Conservation (phyloP, 2,888 invertebrate genomes). For the Liopterus haemorrhoidalis region DNA sequence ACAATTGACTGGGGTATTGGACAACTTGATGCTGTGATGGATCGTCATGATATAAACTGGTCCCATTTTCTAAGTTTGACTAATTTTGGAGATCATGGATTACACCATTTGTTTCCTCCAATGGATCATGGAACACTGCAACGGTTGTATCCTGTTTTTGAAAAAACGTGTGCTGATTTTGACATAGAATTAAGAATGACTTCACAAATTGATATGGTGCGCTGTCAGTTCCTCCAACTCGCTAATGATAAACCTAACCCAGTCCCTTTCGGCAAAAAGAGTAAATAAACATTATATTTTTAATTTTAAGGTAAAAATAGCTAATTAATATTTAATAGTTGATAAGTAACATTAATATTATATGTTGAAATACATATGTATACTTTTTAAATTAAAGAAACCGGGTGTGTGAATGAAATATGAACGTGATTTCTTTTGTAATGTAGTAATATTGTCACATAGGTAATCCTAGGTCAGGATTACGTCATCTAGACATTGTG, state of each 20-base stretch:
- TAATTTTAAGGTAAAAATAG: no score
- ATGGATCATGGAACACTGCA: constrained; percentile 70
- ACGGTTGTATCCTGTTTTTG: constrained; percentile 58
- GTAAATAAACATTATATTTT: no score
- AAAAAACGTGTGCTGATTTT: constrained; percentile 60
- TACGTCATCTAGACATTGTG: no score
- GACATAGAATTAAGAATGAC: constrained; percentile 48
- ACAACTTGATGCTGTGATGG: constrained; percentile 70
- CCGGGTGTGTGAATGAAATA: no score
- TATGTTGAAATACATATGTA: no score
- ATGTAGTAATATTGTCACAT: no score
- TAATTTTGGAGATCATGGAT: constrained; percentile 70
- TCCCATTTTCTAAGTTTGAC: constrained; percentile 64
- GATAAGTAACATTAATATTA: no score
- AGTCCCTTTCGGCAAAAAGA: constrained; percentile 31
- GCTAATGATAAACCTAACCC: constrained; percentile 46
- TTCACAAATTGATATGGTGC: constrained; percentile 56
- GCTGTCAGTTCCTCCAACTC: constrained; percentile 63
- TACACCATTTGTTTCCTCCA: constrained; percentile 80
- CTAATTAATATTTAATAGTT: no score
- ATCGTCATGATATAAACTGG: constrained; percentile 61
- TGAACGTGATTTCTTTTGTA: no score
- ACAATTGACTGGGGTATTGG: constrained; percentile 70
- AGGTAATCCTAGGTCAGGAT: no score
- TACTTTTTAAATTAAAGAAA: no score